phyloP scores from a whole-genome alignment of 1,140 invertebrate species.

The Saccostrea glomerata region DNA sequence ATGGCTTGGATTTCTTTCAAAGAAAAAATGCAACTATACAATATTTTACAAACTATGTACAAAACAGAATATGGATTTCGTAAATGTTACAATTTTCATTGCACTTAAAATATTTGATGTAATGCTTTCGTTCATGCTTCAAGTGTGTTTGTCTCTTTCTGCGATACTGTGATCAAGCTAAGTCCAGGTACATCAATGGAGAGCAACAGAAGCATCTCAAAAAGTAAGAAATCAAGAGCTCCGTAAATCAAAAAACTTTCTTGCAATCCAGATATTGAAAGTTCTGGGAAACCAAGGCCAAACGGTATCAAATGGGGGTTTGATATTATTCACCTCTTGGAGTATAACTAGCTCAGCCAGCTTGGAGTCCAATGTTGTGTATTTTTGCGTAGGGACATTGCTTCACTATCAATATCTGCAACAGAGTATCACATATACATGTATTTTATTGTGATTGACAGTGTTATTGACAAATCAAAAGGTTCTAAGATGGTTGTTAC shows the following conservation, averaged over 20 bases:
- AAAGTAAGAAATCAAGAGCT: neutral
- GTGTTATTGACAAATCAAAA: too few species aligned
- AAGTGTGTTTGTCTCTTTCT: neutral
- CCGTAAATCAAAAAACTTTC: neutral
- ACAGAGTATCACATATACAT: neutral
- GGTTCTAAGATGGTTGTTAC: too few species aligned
- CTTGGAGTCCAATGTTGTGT: neutral
- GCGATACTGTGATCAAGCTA: neutral
- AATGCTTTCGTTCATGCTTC: neutral
- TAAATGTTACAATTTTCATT: neutral
- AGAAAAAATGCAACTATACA: too few species aligned
- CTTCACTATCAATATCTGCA: conserved; percentile 28
- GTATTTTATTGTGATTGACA: too few species aligned
- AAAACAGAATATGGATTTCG: conserved; percentile 2
- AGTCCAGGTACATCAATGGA: neutral
- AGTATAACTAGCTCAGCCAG: neutral
- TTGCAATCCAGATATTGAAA: neutral
- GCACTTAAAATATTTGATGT: neutral
- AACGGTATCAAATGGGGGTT: conserved; percentile 17
- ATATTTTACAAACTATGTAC: neutral
- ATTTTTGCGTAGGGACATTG: conserved; percentile 27
- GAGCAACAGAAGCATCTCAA: neutral
- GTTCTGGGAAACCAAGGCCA: neutral
- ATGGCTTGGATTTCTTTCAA: too few species aligned
- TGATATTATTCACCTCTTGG: neutral